phyloP scores from a whole-genome alignment of 2,797 vertebrate genomes.

The Brachyrhaphis roseni region DNA sequence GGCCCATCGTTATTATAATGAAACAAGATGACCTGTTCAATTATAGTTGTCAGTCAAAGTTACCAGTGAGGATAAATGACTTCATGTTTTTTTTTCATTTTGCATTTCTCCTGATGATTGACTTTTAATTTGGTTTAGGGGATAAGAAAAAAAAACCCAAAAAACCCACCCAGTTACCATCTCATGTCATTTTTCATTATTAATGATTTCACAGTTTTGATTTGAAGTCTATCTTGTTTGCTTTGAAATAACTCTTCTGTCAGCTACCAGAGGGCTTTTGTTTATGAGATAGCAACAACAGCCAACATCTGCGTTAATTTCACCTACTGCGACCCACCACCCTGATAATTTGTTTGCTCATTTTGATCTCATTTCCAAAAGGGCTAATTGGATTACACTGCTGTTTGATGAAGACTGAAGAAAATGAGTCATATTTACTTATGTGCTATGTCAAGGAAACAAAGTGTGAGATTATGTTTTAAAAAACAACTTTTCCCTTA shows the following conservation, averaged over 20 bases:
- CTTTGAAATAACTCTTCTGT: slow-evolving; percentile 54
- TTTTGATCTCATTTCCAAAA: slow-evolving; percentile 57
- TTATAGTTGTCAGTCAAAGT: slow-evolving; percentile 82
- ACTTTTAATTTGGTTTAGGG: slow-evolving; percentile 76
- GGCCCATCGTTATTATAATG: slow-evolving; percentile 74
- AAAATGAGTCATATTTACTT: slow-evolving; percentile 23
- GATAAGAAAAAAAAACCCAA: slow-evolving; percentile 35
- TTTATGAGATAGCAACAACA: slow-evolving; percentile 67
- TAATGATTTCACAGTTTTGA: slow-evolving; percentile 68
- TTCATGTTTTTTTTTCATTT: slow-evolving; percentile 53
- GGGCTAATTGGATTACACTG: slow-evolving; percentile 64
- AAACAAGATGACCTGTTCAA: slow-evolving; percentile 77
- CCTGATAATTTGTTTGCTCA: slow-evolving; percentile 62
- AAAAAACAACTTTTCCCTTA: slow-evolving; percentile 1
- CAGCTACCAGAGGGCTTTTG: slow-evolving; percentile 64
- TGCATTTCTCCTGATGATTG: slow-evolving; percentile 65
- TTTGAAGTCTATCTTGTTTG: slow-evolving; percentile 65
- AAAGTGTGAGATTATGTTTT: slow-evolving; percentile 15
- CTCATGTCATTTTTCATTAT: slow-evolving; percentile 65
- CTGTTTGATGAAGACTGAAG: slow-evolving; percentile 47
- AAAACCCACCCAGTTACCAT: slow-evolving; percentile 24
- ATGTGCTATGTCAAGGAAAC: slow-evolving; percentile 1
- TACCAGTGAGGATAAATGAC: slow-evolving; percentile 71
- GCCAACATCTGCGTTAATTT: slow-evolving; percentile 68
- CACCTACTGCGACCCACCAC: slow-evolving; percentile 66